These are phyloP conservation scores for Xestobium rufovillosum DNA, from an alignment of 2,888 invertebrate genomes.

Conservation along the genomic window DNA sequence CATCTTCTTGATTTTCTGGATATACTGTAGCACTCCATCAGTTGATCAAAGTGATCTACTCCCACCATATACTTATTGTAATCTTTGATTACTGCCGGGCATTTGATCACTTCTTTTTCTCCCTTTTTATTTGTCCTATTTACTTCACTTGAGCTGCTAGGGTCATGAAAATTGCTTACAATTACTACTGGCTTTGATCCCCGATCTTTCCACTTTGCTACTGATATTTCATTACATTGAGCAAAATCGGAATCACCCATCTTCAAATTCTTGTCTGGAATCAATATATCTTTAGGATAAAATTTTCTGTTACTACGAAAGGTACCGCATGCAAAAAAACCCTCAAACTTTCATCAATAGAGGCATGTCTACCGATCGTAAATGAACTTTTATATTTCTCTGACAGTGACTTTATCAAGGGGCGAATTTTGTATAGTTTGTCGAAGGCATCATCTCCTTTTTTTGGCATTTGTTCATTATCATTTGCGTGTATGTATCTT, in stretches of 20 bases:
- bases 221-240: conserved; percentile 22
- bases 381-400: conserved; percentile 25
- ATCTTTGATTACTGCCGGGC: conserved; percentile 25
- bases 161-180: conserved; percentile 25
- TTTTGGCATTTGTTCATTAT: conserved; percentile 18
- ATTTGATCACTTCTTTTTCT: conserved; percentile 21
- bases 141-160: conserved; percentile 18
- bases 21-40: conserved; percentile 25
- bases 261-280: conserved; percentile 24
- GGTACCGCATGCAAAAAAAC: conserved; percentile 30
- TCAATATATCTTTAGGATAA: conserved; percentile 26
- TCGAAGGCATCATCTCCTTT: conserved; percentile 18
- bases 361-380: too few species aligned
- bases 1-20: conserved; percentile 28
- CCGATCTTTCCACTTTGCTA: conserved; percentile 30
- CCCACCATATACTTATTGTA: conserved; percentile 31
- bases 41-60: conserved; percentile 30
- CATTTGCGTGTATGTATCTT: conserved; percentile 22
- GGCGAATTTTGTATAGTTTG: conserved; percentile 24
- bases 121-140: conserved; percentile 26
- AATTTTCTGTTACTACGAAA: conserved; percentile 26
- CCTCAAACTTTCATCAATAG: too few species aligned
- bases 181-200: conserved; percentile 27
- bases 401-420: conserved; percentile 21
- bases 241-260: conserved; percentile 25